Conservation (phyloP, 2,797 vertebrate species). For the Notolabrus celidotus region DNA sequence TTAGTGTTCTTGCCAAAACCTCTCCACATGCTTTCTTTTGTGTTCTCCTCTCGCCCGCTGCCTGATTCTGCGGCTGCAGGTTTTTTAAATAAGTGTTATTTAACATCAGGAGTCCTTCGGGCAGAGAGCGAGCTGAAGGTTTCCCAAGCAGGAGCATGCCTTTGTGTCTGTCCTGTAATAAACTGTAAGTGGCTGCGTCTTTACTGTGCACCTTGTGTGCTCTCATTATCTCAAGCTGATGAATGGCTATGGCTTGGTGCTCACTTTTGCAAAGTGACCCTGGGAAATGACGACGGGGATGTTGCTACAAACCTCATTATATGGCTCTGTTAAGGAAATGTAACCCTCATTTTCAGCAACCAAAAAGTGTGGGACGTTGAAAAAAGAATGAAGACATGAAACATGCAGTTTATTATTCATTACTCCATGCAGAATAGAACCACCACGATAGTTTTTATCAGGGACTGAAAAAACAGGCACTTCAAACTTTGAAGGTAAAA, state of each 20-base stretch:
- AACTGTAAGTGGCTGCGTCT: constrained; percentile 78
- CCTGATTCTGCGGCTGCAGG: constrained; percentile 27
- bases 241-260: constrained; percentile 75
- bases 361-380: constrained; percentile 30
- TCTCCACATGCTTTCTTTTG: constrained; percentile 32
- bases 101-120: constrained; percentile 56
- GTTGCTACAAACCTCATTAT: constrained; percentile 63
- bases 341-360: constrained; percentile 47
- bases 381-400: constrained; percentile 51
- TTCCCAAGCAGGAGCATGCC: constrained; percentile 60
- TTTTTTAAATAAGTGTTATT: constrained; percentile 62
- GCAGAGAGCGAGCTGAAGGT: constrained; percentile 56
- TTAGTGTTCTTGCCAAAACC: constrained; percentile 25
- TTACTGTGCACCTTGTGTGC: constrained; percentile 73
- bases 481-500: constrained; percentile 38
- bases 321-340: constrained; percentile 39
- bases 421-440: constrained; percentile 66
- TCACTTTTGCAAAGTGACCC: constrained; percentile 84
- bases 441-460: constrained; percentile 25
- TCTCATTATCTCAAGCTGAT: constrained; percentile 87
- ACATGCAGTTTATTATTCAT: constrained; percentile 66
- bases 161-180: constrained; percentile 73
- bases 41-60: constrained; percentile 37
- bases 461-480: constrained; percentile 40
- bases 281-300: constrained; percentile 76